Conservation (phyloP, 2,797 vertebrate genomes). For the Brotogeris chrysoptera region DNA sequence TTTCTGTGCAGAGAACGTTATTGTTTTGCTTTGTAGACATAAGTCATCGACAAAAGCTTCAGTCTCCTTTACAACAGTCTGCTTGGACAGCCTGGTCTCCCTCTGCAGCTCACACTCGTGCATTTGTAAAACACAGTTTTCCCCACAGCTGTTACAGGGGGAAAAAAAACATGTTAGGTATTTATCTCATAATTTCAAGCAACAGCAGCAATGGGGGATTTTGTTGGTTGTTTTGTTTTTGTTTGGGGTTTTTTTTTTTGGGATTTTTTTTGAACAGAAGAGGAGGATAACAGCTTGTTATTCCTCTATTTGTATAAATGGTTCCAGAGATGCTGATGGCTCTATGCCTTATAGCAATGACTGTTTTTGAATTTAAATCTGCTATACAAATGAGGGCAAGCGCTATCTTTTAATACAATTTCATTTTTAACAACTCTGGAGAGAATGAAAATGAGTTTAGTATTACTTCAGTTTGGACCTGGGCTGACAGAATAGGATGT, state of each 20-base stretch:
- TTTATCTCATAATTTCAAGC: not conserved
- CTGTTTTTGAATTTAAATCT: not conserved
- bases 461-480: not conserved
- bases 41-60: not conserved
- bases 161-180: not conserved
- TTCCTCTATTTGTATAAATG: not conserved
- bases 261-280: not conserved
- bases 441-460: not conserved
- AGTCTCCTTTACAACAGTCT: not conserved
- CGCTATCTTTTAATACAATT: not conserved
- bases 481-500: not conserved
- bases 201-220: not conserved
- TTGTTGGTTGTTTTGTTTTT: not conserved
- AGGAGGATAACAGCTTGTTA: not conserved
- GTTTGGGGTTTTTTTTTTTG: not conserved
- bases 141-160: not conserved
- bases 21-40: not conserved
- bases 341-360: not conserved
- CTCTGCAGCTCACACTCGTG: not conserved
- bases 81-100: not conserved
- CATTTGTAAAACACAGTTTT: not conserved
- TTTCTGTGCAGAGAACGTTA: not conserved
- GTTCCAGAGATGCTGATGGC: not conserved
- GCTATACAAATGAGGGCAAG: not conserved
- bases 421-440: not conserved